Base-by-base conservation (phyloP, 2,888 invertebrate species). In the Trypoxylon attenuatum region DNA sequence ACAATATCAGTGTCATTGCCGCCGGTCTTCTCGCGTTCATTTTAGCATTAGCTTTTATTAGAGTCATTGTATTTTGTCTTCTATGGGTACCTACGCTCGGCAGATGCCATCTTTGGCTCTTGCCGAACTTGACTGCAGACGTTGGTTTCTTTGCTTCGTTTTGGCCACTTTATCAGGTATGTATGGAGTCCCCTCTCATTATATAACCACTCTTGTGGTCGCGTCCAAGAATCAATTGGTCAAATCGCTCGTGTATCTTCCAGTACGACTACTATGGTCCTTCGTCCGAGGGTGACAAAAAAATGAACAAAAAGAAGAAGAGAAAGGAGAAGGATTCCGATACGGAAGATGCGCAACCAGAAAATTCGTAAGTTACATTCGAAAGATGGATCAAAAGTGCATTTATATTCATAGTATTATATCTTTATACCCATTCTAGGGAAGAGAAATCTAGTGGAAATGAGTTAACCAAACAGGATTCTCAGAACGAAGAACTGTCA, bases 121-220 rank as follows among this genome's bases (percentile, higher is more conserved):
- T 99, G 80, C 99, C 99, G n/a, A 99, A 99, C 89, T 90, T 99
- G 41, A 98, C 98, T 0, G 99, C 99, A 88, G 99, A 99, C 85
- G 99, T 99, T 22, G 98, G 99, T 52, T 97, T 99, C 90, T 94
- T 99, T 75, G 98, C 98, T 5, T 99, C 98, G 0, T 99, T 99
- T 89, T 96, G 97, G 94, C 99, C 99, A 2, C 89, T 98, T 0
- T 98, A 98, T 88, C 94, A 95, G 88, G 96, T 95, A 84, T 54
- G n/a, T n/a, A n/a, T n/a, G n/a, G n/a, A n/a, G n/a, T n/a, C n/a
- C n/a, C n/a, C n/a, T n/a, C n/a, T n/a, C n/a, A n/a, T n/a, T n/a
- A n/a, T n/a, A n/a, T n/a, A n/a, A n/a, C n/a, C n/a, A n/a, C n/a
- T n/a, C n/a, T n/a, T n/a, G n/a, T n/a, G n/a, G n/a, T n/a, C n/a